A percentile compares a stretch with the other conserved stretches of the same genome.
Conservation (phyloP, 2,797 vertebrate species). For the Pangasius macronema region DNA sequence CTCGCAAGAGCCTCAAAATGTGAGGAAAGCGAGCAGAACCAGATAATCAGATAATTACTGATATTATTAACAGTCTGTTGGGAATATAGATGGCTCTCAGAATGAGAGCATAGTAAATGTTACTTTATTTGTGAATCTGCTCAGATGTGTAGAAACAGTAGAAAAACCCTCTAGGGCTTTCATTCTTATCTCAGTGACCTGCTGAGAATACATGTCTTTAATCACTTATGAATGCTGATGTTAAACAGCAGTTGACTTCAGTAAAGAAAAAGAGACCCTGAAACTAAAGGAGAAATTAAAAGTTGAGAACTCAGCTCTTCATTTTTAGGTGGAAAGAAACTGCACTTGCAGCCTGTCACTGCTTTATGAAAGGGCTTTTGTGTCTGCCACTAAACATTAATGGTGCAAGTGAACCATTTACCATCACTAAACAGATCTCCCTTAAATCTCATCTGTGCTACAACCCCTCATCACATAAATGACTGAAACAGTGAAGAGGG, state of each 20-base stretch:
- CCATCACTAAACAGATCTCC: constrained; percentile 33
- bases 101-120: background rate
- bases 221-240: background rate
- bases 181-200: background rate
- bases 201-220: background rate
- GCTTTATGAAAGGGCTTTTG: constrained; percentile 31
- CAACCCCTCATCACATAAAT: constrained; percentile 46
- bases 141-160: background rate
- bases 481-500: constrained; percentile 53
- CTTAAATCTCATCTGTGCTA: constrained; percentile 33
- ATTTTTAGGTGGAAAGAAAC: background rate
- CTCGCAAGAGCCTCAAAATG: background rate
- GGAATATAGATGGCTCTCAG: background rate
- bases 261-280: background rate
- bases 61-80: background rate
- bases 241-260: background rate
- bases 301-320: background rate
- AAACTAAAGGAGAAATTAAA: constrained; percentile 5
- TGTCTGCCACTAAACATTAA: constrained; percentile 15
- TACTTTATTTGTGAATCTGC: background rate
- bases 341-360: background rate
- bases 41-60: background rate
- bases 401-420: constrained; percentile 30
- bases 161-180: background rate
- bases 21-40: background rate